phyloP scores from a whole-genome alignment of 2,797 vertebrate genomes.

The Phoeniculus purpureus region DNA sequence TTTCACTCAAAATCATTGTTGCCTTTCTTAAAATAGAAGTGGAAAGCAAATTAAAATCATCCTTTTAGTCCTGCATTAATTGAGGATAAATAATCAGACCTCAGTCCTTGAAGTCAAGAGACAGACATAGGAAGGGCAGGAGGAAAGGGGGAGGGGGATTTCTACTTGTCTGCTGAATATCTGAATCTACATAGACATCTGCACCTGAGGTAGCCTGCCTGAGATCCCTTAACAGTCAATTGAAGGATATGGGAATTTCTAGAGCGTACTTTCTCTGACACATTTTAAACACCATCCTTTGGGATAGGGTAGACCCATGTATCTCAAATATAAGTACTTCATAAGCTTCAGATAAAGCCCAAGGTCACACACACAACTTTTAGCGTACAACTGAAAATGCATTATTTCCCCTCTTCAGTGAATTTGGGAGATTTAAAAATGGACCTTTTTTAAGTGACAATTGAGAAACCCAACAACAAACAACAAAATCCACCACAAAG shows the following conservation, averaged over 20 bases:
- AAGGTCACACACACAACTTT: not conserved
- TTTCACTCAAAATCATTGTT: not conserved
- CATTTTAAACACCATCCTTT: not conserved
- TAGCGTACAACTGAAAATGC: not conserved
- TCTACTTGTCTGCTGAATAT: not conserved
- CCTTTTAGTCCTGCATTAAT: not conserved
- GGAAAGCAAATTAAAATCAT: not conserved
- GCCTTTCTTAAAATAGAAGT: slow-evolving; percentile 1
- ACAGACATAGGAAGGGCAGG: not conserved
- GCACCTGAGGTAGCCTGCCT: not conserved
- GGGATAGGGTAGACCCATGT: not conserved
- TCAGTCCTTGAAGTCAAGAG: not conserved
- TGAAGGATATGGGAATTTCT: not conserved
- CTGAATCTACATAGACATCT: not conserved
- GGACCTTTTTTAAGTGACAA: not conserved
- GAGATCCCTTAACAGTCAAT: not conserved
- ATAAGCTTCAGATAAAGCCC: not conserved
- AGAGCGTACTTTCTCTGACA: not conserved
- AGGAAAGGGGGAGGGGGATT: not conserved
- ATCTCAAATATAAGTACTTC: not conserved
- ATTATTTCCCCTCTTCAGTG: not conserved
- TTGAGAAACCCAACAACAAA: not conserved
- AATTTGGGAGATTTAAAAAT: not conserved
- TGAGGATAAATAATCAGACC: not conserved
- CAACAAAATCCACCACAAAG: not conserved